Base-by-base conservation (phyloP, 2,888 invertebrate genomes). In the Tenthredo mesomela region DNA sequence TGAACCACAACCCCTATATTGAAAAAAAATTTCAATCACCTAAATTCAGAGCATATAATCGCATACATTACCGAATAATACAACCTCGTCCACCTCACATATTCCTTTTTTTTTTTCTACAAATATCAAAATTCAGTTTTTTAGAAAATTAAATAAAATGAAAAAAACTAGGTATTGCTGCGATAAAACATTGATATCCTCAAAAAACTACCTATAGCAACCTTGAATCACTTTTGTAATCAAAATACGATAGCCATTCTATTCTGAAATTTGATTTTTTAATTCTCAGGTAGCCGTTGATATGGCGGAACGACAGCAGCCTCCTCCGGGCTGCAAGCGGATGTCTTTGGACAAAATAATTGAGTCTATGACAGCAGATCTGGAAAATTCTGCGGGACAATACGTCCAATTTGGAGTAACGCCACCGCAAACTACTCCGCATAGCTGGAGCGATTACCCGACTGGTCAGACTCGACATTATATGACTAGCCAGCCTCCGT, bases 311-410 rank as follows among this genome's bases (percentile, higher is more conserved):
- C 87, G 91, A 86, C 89, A 90, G 84, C 91, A 90, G 85, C 87
- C 90, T 21, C 89, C 91, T 21, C 87, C 91, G 29, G 91, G 90
- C 54, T 89, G 91, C 77, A 91, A 92, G 77, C 90, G 89, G 29
- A 91, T 93, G 89, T 92, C 92, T 3, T 86, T 95, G 88, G 95
- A 95, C 88, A 95, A 95, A 90, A 95, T 95, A 85, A 95, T 95
- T 85, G 95, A 95, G 88, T 94, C 95, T 87, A 95, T 95, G 94
- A 95, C 95, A 54, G 94, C 95, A 21, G 95, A 95, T 90, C 93
- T 94, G 86, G 95, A 95, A 88, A 94, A 93, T 90, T 92, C 94
- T n/a, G 94, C 95, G 85, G 95, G 95, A 33, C 95, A 95, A 88
- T 95, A 95, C 89, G 94, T 94, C 67, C 94, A 94, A 85, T 93